Base-by-base conservation (phyloP, 2,113 vertebrate species). In the Sceloporus tristichus region DNA sequence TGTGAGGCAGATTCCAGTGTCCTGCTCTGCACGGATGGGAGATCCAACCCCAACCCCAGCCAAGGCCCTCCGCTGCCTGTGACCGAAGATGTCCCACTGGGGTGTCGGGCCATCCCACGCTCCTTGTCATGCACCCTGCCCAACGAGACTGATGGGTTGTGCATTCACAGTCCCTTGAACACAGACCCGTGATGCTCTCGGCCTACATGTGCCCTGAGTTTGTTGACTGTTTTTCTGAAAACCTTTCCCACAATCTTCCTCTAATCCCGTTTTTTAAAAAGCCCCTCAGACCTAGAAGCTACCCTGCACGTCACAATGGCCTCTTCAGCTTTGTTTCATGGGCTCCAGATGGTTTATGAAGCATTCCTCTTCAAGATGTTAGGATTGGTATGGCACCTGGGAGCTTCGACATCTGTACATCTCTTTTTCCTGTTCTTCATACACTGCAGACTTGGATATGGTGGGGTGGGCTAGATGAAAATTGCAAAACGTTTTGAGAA, bases 1-100 rank as follows among this genome's bases (percentile, higher is more conserved):
- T 99, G 98, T 0, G 99, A 99, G 93, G 99, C 98, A 0, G 99
- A 99, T 93, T 99, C 98, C 93, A 99, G 98, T 0, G 98, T 99
- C 56, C 96, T 98, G 76, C 97, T 99, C 11, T 97, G 98, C 88
- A 97, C 97, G 0, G 98, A 98, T 0, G 97, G 98, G 70, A 88
- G 96, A 0, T 42, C 89, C 74, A n/a, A 95, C 85, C 0, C 94
- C 74, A n/a, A 94, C 85, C 0, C 94, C 81, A 0, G 92, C 18
- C 11, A 93, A 84, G 92, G 85, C 11, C 91, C 94, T 0, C 90
- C 92, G n/a, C 92, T 96, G 9, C 90, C 90, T 0, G 54, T 76
- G 0, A 1, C 93, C 0, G 96, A 96, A 65, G 96, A 96, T 0
- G 89, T 78, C 14, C 27, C 92, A 8, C 88, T 92, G 42, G 88